phyloP scores from a whole-genome alignment of 2,797 vertebrate genomes.

The Steatocranus sp. region DNA sequence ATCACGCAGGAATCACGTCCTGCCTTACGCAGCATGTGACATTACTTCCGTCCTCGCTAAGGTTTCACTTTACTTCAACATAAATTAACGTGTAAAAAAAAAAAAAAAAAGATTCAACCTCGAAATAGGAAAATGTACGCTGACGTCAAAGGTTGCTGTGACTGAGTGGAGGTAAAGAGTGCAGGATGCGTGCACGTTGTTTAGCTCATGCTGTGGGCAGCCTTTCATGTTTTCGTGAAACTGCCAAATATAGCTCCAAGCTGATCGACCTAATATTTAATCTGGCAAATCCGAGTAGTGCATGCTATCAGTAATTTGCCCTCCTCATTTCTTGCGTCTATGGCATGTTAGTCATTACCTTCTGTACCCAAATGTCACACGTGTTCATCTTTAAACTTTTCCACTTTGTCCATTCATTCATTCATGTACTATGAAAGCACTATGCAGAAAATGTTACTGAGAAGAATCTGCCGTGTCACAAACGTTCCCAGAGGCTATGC shows the following conservation, averaged over 20 bases:
- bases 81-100: background rate
- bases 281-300: background rate
- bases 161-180: background rate
- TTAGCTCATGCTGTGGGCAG: background rate
- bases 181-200: background rate
- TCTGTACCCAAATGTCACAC: background rate
- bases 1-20: conserved; percentile 3
- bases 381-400: background rate
- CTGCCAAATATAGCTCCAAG: background rate
- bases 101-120: background rate
- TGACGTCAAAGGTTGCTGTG: background rate
- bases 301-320: background rate
- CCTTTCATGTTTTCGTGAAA: background rate
- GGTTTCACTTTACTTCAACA: conserved; percentile 37
- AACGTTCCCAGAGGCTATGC: background rate
- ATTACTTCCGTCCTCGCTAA: conserved; percentile 52
- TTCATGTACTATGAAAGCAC: background rate
- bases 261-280: background rate
- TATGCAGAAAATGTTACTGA: background rate
- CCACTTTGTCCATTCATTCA: background rate
- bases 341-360: background rate
- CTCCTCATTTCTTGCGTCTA: background rate
- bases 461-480: background rate
- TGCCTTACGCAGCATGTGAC: conserved; percentile 47
- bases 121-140: background rate